Conservation (phyloP, 2,888 invertebrate genomes). For the Acrocera orbiculus region DNA sequence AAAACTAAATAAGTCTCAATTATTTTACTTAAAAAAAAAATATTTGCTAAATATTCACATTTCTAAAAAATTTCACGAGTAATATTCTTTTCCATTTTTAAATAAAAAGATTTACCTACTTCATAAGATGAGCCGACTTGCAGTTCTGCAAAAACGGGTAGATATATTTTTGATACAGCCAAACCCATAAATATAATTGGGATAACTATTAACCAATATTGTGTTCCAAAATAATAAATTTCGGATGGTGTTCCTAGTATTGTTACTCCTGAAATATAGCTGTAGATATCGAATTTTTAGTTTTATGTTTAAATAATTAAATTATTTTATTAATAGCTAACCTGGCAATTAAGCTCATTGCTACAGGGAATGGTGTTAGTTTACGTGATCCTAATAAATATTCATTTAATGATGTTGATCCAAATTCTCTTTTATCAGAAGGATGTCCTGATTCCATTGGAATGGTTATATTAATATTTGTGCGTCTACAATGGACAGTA, state of each 20-base stretch:
- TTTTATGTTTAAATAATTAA: background rate
- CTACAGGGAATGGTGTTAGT: slow-evolving; percentile 63
- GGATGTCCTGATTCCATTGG: background rate
- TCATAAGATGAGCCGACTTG: slow-evolving; percentile 69
- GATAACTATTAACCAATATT: slow-evolving; percentile 59
- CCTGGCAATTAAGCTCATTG: slow-evolving; percentile 75
- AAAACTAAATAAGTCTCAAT: no score
- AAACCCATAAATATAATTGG: slow-evolving; percentile 50
- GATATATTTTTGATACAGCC: slow-evolving; percentile 49
- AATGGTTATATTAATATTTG: slow-evolving; percentile 1
- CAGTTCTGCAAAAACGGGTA: slow-evolving; percentile 63
- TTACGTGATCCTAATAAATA: slow-evolving; percentile 61
- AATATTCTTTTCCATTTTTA: background rate
- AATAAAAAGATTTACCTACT: slow-evolving; percentile 34
- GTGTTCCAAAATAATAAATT: slow-evolving; percentile 71
- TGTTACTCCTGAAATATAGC: slow-evolving; percentile 77
- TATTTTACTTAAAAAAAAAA: no score
- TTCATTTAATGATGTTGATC: slow-evolving; percentile 42
- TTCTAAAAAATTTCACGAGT: background rate
- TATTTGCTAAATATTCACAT: no score
- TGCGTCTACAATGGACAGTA: no score
- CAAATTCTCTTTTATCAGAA: slow-evolving; percentile 18
- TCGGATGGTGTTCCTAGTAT: slow-evolving; percentile 75
- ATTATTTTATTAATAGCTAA: slow-evolving; percentile 21
- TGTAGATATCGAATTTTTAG: slow-evolving; percentile 21